These are phyloP conservation scores for Chromobotia macracanthus DNA, from an alignment of 2,797 vertebrate genomes.

Conservation along the genomic window DNA sequence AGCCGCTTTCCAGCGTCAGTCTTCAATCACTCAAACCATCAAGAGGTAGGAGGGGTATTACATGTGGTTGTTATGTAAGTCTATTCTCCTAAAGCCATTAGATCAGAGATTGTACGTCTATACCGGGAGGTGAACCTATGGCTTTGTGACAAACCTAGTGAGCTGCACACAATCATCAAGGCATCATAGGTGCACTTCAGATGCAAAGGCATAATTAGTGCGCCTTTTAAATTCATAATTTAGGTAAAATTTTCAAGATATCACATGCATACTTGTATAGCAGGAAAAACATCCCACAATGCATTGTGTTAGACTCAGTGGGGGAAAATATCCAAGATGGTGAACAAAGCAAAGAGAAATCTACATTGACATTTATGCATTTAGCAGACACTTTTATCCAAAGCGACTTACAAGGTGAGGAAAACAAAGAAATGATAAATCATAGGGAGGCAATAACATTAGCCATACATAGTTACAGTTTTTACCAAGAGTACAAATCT, in stretches of 20 bases:
- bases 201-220: not conserved
- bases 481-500: too few relatives aligned
- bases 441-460: too few relatives aligned
- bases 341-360: too few relatives aligned
- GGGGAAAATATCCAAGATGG: not conserved
- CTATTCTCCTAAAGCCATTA: not conserved
- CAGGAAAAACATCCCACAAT: not conserved
- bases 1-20: slow-evolving; percentile 87
- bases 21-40: slow-evolving; percentile 97
- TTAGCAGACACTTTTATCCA: too few relatives aligned
- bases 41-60: slow-evolving; percentile 81
- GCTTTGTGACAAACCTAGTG: slow-evolving; percentile 9
- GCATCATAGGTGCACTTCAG: not conserved
- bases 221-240: not conserved
- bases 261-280: not conserved
- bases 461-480: too few relatives aligned
- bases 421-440: too few relatives aligned
- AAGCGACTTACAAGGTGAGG: too few relatives aligned
- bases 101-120: not conserved
- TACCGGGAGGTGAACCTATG: not conserved
- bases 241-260: not conserved
- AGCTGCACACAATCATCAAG: not conserved
- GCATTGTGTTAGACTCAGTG: not conserved
- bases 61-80: not conserved
- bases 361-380: too few relatives aligned